Evolutionary conservation across 2,888 invertebrate genomes (phyloP), one percentile per base, ranked within the genome.

Genomic region (Teinopalpus imperialis): DNA sequence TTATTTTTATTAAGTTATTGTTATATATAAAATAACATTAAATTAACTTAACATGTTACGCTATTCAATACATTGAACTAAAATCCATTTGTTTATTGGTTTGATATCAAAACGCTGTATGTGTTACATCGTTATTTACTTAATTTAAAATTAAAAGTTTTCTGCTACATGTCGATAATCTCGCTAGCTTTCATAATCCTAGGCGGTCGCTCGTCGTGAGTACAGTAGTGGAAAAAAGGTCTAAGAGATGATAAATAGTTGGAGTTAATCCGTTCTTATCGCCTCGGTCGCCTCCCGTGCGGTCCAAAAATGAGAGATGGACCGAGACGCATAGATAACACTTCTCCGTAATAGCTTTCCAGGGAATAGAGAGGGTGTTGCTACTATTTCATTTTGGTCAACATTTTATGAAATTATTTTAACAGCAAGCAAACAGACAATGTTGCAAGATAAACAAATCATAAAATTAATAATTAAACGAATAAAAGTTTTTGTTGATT

Each of bases 231-330:
- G 74, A 80, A 77, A 82, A 82, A 85, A 79, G 78, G 68, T 66
- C 72, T 61, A 68, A 75, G 68, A 69, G 69, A 87, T 88, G 87
- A 88, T 87, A 85, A 87, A 87, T 88, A 82, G 86, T 78, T 69
- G 10, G 45, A 74, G 79, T 85, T 88, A 88, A 88, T 88, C 88
- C 86, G 66, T 62, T 68, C 78, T 87, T 87, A 87, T 87, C 87
- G 77, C 64, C 66, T 63, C 63, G 59, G 69, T 57, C 59, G 69
- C 81, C 76, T 77, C 82, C 83, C 85, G 83, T 83, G 87, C 75
- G 85, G 83, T 82, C 85, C 77, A 69, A 82, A 85, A 81, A 86
- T 87, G 87, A 87, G 74, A 86, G 87, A 88, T 87, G 88, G 79
- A 69, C 70, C 64, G 58, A 58, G 57, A 56, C 57, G 50, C 51